These are phyloP conservation scores for Drosophila anomalipes DNA, from an alignment of 2,888 invertebrate genomes.

Conservation along the genomic window DNA sequence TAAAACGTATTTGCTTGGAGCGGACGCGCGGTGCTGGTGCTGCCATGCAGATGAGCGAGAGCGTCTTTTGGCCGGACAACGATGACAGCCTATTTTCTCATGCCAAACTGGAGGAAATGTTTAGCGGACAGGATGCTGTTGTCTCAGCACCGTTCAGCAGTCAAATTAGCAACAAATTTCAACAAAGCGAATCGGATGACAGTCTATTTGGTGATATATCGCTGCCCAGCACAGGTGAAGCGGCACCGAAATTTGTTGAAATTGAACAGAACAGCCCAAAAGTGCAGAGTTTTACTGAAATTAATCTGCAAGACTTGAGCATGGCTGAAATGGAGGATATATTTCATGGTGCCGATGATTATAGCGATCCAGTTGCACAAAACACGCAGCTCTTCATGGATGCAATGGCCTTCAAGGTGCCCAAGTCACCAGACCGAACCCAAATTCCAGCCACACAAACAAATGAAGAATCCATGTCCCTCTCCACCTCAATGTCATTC, in stretches of 20 bases:
- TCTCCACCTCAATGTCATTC: conserved; percentile 43
- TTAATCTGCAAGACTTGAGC: conserved; percentile 62
- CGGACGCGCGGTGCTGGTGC: neutral
- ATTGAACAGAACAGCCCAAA: neutral
- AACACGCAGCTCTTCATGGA: conserved; percentile 83
- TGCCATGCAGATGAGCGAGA: conserved; percentile 44
- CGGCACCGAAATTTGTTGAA: neutral
- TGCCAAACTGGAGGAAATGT: conserved; percentile 67
- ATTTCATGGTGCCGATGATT: conserved; percentile 55
- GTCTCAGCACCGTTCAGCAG: conserved; percentile 24
- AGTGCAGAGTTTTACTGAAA: conserved; percentile 60
- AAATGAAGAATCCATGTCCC: conserved; percentile 47
- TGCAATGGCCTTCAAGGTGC: conserved; percentile 78
- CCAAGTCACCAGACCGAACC: conserved; percentile 49
- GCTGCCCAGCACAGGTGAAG: conserved; percentile 28
- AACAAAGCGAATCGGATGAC: conserved; percentile 59
- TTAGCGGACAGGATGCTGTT: conserved; percentile 42
- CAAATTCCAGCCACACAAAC: neutral
- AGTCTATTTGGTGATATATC: conserved; percentile 75
- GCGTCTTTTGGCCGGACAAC: conserved; percentile 72
- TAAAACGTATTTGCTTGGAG: conserved; percentile 56
- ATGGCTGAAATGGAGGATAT: conserved; percentile 62
- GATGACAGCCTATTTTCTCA: conserved; percentile 80
- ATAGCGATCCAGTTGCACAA: conserved; percentile 65
- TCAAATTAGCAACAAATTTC: conserved; percentile 23